Percentiles rank a stretch among this genome's conserved stretches.
Evolutionary conservation across 2,888 invertebrate species (phyloP).

Genomic region (Phalera bucephala): DNA sequence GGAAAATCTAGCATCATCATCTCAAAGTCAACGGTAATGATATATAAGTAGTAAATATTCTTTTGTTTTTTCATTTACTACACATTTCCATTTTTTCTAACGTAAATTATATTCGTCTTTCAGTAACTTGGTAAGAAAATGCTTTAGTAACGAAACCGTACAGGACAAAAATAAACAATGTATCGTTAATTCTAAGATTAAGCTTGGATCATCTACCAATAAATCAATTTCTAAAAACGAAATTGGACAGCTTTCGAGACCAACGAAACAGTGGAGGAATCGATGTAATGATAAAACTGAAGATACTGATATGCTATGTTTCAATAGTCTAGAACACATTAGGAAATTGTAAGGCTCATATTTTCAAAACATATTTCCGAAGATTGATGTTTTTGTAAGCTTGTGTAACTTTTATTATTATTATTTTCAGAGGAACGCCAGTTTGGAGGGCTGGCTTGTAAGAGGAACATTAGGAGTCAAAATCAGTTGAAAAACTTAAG

Average conservation of each 20-base stretch:
- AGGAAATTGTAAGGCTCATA: constrained; percentile 45
- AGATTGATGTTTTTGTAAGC: too few relatives aligned
- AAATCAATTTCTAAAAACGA: too few relatives aligned
- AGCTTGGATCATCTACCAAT: too few relatives aligned
- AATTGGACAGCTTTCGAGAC: constrained; percentile 22
- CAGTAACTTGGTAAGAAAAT: constrained; percentile 19
- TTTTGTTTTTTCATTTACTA: too few relatives aligned
- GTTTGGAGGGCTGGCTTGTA: constrained; percentile 42
- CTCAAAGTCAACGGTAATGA: too few relatives aligned
- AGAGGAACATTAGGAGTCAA: too few relatives aligned
- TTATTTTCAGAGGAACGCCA: constrained; percentile 45
- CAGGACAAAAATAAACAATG: background rate
- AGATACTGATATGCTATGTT: constrained; percentile 1
- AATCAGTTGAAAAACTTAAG: too few relatives aligned
- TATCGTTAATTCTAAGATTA: too few relatives aligned
- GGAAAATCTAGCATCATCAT: too few relatives aligned
- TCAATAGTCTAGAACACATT: constrained; percentile 40
- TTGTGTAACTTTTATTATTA: background rate
- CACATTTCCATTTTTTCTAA: too few relatives aligned
- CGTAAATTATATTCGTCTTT: constrained; percentile 1
- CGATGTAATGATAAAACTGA: constrained; percentile 30
- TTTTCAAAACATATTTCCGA: background rate
- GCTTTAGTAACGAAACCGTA: constrained; percentile 9
- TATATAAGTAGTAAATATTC: too few relatives aligned
- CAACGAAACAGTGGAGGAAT: constrained; percentile 58